Base-by-base conservation (phyloP, 2,113 vertebrate species). In the Eurypyga helias region DNA sequence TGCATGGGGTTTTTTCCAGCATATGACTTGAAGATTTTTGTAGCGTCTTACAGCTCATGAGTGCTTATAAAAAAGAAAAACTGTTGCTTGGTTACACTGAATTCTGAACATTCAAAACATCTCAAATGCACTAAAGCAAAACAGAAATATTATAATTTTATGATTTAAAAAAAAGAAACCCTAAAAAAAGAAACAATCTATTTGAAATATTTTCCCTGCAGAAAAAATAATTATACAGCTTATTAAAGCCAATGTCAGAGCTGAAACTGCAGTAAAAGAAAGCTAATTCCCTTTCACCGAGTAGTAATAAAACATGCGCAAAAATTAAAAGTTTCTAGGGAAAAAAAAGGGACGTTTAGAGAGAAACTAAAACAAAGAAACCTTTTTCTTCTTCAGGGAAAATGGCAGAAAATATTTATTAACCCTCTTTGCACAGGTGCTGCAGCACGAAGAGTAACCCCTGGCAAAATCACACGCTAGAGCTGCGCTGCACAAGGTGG, bases 251-350 rank as follows among this genome's bases (percentile, higher is more conserved):
- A 82, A 73, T 89, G 91, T 96, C 91, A 83, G 45, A 77, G 52
- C 78, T 73, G 83, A 94, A 96, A 89, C 66, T 89, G 85, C 81
- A 87, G 81, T 66, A 77, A 76, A 85, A 96, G 69, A 54, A 87
- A 92, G 73, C 52, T 87, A 96, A 95, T 96, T 96, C 70, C 16
- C 69, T 92, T 94, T 95, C 92, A 91, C 57, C 0, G 4, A 49
- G 72, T 41, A 67, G 65, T 79, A 95, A 97, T 96, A 89, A 96
- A 94, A 72, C 29, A 48, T 3, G 23, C 3, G 2, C 71, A 89
- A 94, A 96, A 96, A 89, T 91, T 94, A 85, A 89, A 95, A 85
- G 83, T 90, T 93, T 91, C 84, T 83, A 61, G 36, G 36, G 80
- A 82, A 91, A 70, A 65, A 6, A 57, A 17, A 2, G 26, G 28